Base-by-base conservation (phyloP, 2,113 vertebrate species). In the Alaudala cheleensis region DNA sequence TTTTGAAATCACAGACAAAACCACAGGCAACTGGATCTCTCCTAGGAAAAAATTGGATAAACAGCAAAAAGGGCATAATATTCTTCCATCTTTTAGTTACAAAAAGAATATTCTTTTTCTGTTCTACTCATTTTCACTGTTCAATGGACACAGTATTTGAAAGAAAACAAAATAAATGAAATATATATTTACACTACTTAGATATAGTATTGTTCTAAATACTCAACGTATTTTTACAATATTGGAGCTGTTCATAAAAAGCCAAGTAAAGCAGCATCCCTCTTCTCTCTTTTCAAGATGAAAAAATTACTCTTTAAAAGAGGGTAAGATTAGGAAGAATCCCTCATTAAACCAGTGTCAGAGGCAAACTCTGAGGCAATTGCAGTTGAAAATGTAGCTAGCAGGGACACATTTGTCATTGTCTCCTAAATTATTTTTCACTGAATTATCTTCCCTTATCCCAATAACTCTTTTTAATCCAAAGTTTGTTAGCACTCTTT, bases 1-100 rank as follows among this genome's bases (percentile, higher is more conserved):
- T 96, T 93, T 81, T 86, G 56, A 94, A 97, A 93, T 90, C 67
- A 71, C 82, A 90, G 92, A 67, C 67, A 92, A 90, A 96, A 94
- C 92, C 94, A 88, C 94, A 96, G 49, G 87, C 79, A 96, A 92
- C 82, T 96, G 92, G 90, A 94, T 73, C 62, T 67, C 67, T 88
- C 51, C 60, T 92, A 92, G 90, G 90, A 90, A 95, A 95, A 91
- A 77, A 31, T 0, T 90, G 81, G 79, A 88, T 60, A 81, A 93
- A 25, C 84, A 85, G 31, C 42, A 95, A 85, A 82, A 45, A 49
- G 23, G 47, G 12, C 86, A 70, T 71, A 79, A 85, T 92, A 88
- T 86, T 73, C 85, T 95, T 95, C 76, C 90, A 77, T 56, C 20
- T 25, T 56, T 84, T 45, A 61, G 47, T 88, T 71, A 62, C 44